Evolutionary conservation across 2,888 invertebrate genomes (phyloP), one percentile per base, ranked within the genome.

Genomic region (Lasioglossum morio): DNA sequence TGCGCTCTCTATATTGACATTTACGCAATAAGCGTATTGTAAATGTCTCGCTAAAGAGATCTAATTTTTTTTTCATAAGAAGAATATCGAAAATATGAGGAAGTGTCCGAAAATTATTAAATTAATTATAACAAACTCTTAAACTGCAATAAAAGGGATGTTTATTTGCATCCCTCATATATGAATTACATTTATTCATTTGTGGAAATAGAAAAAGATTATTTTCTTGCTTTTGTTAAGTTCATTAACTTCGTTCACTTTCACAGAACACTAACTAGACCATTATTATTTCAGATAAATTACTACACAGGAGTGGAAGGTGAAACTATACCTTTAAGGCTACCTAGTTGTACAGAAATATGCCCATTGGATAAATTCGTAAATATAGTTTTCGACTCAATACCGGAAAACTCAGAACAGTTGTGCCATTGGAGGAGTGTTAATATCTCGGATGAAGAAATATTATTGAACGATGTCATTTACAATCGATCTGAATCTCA

Each of bases 251-350:
- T n/a, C n/a, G 12, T 57, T 57, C 3, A 10, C 3, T 53, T 27
- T 2, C 19, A 27, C 16, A 75, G n/a, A 23, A 23, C 34, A 57
- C 0, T 73, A 70, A 60, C 23, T 30, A 40, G 1, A 66, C 57
- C n/a, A 23, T 74, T 86, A 66, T 69, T 12, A 5, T 90, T 91
- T 30, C 79, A 91, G 91, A 72, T 89, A 34, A 90, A 85, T 46
- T 91, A 91, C n/a, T 91, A 91, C 5, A 88, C 82, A 2, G 87
- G 87, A 30, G 63, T 86, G 1, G 86, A 89, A 23, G 70, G 40
- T 12, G 77, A 72, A 2, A 91, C 80, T 12, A 82, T 91, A n/a
- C 37, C 87, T 69, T 43, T 91, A 16, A 85, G 0, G 40, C 19
- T 91, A 72, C 73, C 84, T 0, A 80, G 83, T 23, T 91, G 91